A percentile compares a stretch with the other conserved stretches of the same genome.
phyloP scores from a whole-genome alignment of 2,797 vertebrate genomes.

The Gymnopithys bicolor region DNA sequence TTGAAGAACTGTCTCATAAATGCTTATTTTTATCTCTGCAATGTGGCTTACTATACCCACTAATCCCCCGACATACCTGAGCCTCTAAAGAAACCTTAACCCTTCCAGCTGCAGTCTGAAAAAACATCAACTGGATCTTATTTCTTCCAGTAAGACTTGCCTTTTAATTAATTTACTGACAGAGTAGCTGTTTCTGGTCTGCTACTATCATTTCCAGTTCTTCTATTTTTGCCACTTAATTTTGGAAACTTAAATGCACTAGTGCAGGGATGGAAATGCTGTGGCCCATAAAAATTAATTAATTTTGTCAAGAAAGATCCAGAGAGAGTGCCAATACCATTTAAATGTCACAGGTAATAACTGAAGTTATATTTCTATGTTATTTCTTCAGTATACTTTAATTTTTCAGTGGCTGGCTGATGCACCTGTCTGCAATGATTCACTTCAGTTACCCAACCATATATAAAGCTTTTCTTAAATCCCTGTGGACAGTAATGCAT shows the following conservation, averaged over 20 bases:
- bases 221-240: conserved; percentile 29
- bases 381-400: conserved; percentile 14
- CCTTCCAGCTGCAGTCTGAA: background rate
- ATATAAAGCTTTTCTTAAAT: background rate
- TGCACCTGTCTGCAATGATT: background rate
- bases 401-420: conserved; percentile 25
- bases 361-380: background rate
- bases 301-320: conserved; percentile 42
- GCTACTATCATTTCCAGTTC: background rate
- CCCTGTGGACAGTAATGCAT: background rate
- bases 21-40: background rate
- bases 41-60: background rate
- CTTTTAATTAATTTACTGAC: background rate
- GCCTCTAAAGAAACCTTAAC: background rate
- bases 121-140: background rate
- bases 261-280: background rate
- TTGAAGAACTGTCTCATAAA: background rate
- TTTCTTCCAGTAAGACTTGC: background rate
- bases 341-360: conserved; percentile 33
- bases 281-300: conserved; percentile 55
- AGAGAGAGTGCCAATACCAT: conserved; percentile 47
- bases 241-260: background rate
- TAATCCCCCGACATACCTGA: background rate
- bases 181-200: background rate
- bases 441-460: background rate